Base-by-base conservation (phyloP, 2,797 vertebrate species). In the Nyctalus aviator region DNA sequence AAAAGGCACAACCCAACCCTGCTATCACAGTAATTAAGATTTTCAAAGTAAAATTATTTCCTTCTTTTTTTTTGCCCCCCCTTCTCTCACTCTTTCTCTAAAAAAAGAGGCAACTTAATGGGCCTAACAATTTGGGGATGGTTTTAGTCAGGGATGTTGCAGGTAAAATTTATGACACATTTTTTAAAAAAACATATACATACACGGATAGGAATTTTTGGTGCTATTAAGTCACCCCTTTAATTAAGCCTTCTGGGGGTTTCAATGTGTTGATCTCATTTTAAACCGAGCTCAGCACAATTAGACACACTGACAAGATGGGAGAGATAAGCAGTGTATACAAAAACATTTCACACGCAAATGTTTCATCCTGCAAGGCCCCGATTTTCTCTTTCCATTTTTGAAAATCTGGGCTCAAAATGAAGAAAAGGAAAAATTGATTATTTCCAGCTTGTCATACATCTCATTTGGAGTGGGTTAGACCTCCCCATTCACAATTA, bases 161-260 rank as follows among this genome's bases (percentile, higher is more conserved):
- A 98, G 97, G 97, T 98, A 97, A 96, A 97, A 97, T 98, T 96
- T 84, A 95, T 96, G 96, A 95, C 96, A 93, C 94, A 96, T 97
- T 97, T 98, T 97, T 96, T 35, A 76, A 78, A 69, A 83, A 48
- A 59, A 44, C 11, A 69, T 91, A 86, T 6, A 21, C 15, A 55
- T 55, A 21, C 8, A 55, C 2, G 48, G 48, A 50, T 50, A 50
- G 48, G 48, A 14, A 96, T 97, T 97, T 98, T 98, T 97, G 95
- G 96, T 97, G 94, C 93, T 97, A 97, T 97, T 97, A 98, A 98
- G 98, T 98, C 98, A 98, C 98, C 98, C 98, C 98, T 98, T 99
- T 99, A 99, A 99, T 99, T 98, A 99, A 99, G 99, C 99, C 99
- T 99, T 98, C 98, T 99, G 99, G 99, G 99, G 99, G 98, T 99